phyloP scores from a whole-genome alignment of 2,888 invertebrate species.

The Argynnis bischoffii region DNA sequence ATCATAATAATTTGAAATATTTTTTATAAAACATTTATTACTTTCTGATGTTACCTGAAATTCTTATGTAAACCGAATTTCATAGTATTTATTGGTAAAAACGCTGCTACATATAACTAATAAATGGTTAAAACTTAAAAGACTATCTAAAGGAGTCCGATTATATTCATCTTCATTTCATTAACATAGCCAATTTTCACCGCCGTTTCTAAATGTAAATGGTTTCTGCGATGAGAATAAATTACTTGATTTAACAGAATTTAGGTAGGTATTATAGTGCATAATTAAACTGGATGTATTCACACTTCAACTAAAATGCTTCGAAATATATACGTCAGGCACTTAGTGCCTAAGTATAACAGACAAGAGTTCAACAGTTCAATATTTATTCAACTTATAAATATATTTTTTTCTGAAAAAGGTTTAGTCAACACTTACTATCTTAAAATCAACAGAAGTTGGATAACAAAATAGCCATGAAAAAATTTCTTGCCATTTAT shows the following conservation, averaged over 20 bases:
- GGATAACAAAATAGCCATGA: too few relatives aligned
- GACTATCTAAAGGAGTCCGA: constrained; percentile 15
- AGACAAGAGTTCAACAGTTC: too few relatives aligned
- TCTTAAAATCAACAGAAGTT: too few relatives aligned
- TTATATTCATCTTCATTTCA: constrained; percentile 35
- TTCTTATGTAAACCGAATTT: not conserved
- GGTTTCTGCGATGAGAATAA: constrained; percentile 29
- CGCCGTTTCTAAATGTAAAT: constrained; percentile 34
- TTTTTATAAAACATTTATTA: not conserved
- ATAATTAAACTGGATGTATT: constrained; percentile 15
- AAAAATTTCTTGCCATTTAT: too few relatives aligned
- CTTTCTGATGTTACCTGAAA: not conserved
- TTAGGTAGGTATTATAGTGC: constrained; percentile 13
- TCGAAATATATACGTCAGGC: too few relatives aligned
- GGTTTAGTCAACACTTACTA: too few relatives aligned
- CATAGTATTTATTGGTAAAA: too few relatives aligned
- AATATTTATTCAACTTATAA: too few relatives aligned
- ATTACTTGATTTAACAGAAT: constrained; percentile 29
- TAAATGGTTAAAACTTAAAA: not conserved
- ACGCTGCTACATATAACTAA: too few relatives aligned
- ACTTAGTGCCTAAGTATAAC: too few relatives aligned
- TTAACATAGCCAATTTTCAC: constrained; percentile 36
- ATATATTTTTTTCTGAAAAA: too few relatives aligned
- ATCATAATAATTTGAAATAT: too few relatives aligned
- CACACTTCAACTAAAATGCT: not conserved